These are phyloP conservation scores for Decapterus maruadsi DNA, from an alignment of 2,797 vertebrate species.

Conservation along the genomic window DNA sequence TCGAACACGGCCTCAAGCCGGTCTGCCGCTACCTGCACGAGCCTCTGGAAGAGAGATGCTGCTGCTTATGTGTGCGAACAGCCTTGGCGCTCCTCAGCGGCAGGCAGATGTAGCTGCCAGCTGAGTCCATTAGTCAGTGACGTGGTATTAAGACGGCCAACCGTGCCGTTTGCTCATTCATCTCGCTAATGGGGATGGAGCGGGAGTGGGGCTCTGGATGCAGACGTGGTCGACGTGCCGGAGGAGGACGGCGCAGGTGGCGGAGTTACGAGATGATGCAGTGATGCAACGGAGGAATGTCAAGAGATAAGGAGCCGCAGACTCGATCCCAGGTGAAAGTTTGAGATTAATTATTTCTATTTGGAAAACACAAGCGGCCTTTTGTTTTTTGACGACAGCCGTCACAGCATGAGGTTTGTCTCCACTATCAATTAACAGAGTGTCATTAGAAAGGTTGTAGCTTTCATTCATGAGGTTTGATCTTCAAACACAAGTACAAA, in stretches of 20 bases:
- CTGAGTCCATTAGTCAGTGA: conserved; percentile 77
- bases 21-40: conserved; percentile 66
- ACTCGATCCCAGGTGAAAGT: neutral
- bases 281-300: conserved; percentile 9
- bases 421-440: conserved; percentile 28
- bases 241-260: conserved; percentile 44
- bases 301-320: neutral
- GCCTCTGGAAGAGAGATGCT: conserved; percentile 75
- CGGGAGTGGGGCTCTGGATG: conserved; percentile 40
- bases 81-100: conserved; percentile 70
- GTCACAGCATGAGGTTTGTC: neutral
- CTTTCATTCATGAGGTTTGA: conserved; percentile 18
- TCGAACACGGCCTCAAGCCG: conserved; percentile 57
- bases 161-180: conserved; percentile 60
- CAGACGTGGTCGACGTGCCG: conserved; percentile 3
- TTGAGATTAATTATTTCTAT: conserved; percentile 32
- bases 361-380: conserved; percentile 1
- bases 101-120: conserved; percentile 80
- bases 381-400: no score
- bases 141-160: conserved; percentile 59
- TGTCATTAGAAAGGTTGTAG: conserved; percentile 2
- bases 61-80: conserved; percentile 74
- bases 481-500: conserved; percentile 1
- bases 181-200: conserved; percentile 64
- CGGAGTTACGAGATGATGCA: conserved; percentile 27